Evolutionary conservation across 2,113 vertebrate genomes (phyloP).

Genomic region (Daphoenositta chrysoptera): DNA sequence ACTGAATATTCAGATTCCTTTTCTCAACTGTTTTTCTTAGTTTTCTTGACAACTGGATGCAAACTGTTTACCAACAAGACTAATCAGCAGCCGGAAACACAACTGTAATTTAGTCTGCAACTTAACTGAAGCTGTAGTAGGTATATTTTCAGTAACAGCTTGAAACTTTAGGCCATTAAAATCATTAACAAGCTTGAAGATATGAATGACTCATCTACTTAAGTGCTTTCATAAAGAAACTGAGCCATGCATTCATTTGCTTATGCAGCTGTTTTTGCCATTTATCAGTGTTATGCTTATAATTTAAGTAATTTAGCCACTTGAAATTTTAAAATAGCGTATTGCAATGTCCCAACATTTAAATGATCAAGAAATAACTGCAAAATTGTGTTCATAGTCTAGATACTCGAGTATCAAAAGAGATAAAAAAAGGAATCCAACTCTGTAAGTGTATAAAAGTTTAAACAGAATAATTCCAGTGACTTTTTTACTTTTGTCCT

Average conservation of each 20-base stretch:
- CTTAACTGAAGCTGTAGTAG: background rate
- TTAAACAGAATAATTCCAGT: background rate
- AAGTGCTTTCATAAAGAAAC: background rate
- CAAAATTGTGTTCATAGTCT: background rate
- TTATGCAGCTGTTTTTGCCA: conserved; percentile 1
- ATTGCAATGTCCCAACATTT: background rate
- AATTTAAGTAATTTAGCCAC: conserved; percentile 4
- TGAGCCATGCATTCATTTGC: background rate
- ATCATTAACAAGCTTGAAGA: conserved; percentile 4
- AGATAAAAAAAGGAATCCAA: background rate
- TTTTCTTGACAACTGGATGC: background rate
- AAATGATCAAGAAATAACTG: background rate
- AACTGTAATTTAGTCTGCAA: background rate
- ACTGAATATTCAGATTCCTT: background rate
- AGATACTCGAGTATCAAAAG: background rate
- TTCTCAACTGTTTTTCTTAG: background rate
- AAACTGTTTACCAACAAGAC: conserved; percentile 18
- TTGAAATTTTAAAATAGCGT: background rate
- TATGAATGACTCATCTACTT: conserved; percentile 14
- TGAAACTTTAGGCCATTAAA: conserved; percentile 16
- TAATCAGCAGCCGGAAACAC: background rate
- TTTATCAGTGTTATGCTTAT: background rate
- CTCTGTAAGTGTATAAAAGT: background rate
- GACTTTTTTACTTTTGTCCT: background rate
- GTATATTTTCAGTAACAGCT: background rate